A percentile compares a stretch with the other conserved stretches of the same genome.
Evolutionary conservation across 1,140 invertebrate species (phyloP).

Genomic region (Leptestheria dahalacensis): DNA sequence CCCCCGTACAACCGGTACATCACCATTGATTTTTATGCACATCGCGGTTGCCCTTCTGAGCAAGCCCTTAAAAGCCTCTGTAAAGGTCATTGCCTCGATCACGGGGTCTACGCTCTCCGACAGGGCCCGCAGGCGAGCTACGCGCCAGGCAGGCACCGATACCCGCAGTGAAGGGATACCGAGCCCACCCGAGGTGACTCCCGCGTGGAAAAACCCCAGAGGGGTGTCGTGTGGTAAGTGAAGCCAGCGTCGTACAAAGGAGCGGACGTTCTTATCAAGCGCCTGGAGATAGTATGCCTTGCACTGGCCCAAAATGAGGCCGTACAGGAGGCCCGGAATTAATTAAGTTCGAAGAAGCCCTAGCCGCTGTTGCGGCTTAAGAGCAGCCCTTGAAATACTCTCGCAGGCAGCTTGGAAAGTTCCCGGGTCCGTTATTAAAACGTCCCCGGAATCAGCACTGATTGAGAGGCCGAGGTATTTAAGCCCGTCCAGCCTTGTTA

Average conservation of each 20-base stretch:
- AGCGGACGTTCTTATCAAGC: conserved; percentile 22
- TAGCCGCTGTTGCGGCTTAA: conserved; percentile 25
- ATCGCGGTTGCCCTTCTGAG: neutral
- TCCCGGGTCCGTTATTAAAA: neutral
- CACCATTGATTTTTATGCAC: neutral
- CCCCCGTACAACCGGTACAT: neutral
- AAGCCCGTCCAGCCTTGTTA: neutral
- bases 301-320: conserved; percentile 21
- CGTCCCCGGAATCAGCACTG: too few species aligned
- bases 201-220: conserved; percentile 25
- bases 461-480: neutral
- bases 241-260: conserved; percentile 23
- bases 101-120: neutral
- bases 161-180: conserved; percentile 19
- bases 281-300: conserved; percentile 19
- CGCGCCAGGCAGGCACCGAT: neutral
- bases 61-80: neutral
- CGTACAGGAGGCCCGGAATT: conserved; percentile 23
- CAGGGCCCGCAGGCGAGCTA: neutral
- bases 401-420: neutral
- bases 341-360: conserved; percentile 16
- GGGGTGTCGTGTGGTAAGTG: conserved; percentile 25
- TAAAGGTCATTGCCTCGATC: neutral
- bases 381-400: conserved; percentile 22
- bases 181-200: conserved; percentile 23